A percentile compares a stretch with the other conserved stretches of the same genome.
Conservation (phyloP, 2,888 invertebrate species). For the Eupithecia dodoneata region DNA sequence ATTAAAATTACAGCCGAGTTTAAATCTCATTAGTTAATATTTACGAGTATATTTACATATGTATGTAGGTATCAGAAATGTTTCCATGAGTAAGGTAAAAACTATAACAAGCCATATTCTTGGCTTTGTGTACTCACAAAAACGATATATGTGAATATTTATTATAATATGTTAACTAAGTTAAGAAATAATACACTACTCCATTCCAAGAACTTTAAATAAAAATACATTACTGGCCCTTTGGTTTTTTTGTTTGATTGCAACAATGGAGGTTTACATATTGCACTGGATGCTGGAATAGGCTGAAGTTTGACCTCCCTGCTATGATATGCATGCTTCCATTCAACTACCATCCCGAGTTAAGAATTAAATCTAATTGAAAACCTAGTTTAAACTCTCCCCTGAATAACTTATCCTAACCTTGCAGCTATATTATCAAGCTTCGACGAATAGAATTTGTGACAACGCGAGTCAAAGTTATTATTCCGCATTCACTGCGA, state of each 20-base stretch:
- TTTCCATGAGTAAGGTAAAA: not conserved
- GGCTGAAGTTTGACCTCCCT: not conserved
- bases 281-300: not conserved
- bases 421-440: not conserved
- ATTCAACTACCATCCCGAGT: slow-evolving; percentile 12
- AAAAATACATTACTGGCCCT: not conserved
- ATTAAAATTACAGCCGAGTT: slow-evolving; percentile 27
- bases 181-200: not conserved
- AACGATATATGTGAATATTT: not conserved
- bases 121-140: not conserved
- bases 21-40: not conserved
- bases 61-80: not conserved
- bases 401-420: slow-evolving; percentile 2
- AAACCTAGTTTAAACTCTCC: not conserved
- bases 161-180: not conserved
- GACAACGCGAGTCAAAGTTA: not conserved
- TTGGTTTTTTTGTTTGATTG: not conserved
- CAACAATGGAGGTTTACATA: not conserved
- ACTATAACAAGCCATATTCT: not conserved
- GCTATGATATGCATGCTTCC: slow-evolving; percentile 7
- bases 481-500: not conserved
- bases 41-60: not conserved
- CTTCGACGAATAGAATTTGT: not conserved
- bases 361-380: slow-evolving; percentile 4
- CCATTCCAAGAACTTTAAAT: not conserved